Conservation (phyloP, 2,797 vertebrate species). For the Amphiprion clarkii region DNA sequence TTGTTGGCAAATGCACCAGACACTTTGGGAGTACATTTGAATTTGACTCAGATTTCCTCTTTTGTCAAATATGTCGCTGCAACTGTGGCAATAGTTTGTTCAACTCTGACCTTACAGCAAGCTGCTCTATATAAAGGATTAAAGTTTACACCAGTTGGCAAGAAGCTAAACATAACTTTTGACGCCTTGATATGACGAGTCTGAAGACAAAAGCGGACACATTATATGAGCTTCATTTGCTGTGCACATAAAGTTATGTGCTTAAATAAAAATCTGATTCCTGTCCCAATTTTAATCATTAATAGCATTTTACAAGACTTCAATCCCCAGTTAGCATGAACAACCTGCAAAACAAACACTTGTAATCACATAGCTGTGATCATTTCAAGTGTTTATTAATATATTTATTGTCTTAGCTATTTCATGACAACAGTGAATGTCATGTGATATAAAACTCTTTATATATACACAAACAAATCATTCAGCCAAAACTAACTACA, state of each 20-base stretch:
- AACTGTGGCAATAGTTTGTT: slow-evolving; percentile 16
- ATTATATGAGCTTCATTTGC: neutral
- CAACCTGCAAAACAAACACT: neutral
- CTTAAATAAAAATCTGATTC: neutral
- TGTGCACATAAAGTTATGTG: neutral
- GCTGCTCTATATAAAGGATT: neutral
- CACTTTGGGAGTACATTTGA: neutral
- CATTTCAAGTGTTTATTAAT: neutral
- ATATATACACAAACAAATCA: neutral
- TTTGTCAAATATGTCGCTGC: neutral
- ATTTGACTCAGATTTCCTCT: neutral
- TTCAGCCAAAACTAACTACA: neutral
- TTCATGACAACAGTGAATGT: neutral
- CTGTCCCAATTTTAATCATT: too few relatives aligned
- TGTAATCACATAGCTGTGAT: neutral
- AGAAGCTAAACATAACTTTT: neutral
- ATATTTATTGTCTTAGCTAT: neutral
- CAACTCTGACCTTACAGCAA: slow-evolving; percentile 2
- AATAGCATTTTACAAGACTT: too few relatives aligned
- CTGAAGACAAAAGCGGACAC: neutral
- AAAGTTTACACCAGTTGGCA: neutral
- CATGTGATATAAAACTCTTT: neutral
- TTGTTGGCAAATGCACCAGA: neutral
- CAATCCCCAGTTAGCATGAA: neutral
- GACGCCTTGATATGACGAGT: neutral